Percentiles rank a stretch among this genome's conserved stretches.
phyloP scores from a whole-genome alignment of 2,797 vertebrate species.

The Benthosema pterotum region DNA sequence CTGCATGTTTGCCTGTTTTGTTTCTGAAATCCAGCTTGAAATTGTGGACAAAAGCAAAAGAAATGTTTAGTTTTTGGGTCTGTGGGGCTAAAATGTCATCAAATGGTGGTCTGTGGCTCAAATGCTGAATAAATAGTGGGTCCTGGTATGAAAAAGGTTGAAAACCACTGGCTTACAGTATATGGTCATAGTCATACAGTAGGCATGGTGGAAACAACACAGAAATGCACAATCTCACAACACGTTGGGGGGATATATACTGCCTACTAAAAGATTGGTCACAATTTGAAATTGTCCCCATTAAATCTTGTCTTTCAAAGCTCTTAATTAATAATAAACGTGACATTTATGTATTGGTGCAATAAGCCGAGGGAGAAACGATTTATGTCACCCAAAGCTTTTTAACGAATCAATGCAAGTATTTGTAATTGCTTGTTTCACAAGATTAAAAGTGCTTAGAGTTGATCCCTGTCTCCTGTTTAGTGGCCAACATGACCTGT shows the following conservation, averaged over 20 bases:
- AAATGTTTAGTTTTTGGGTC: too few species aligned
- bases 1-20: too few species aligned
- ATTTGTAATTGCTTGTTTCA: slow-evolving; percentile 99
- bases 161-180: too few species aligned
- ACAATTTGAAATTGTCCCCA: slow-evolving; percentile 81
- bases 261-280: slow-evolving; percentile 60
- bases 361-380: slow-evolving; percentile 96
- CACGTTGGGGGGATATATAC: slow-evolving; percentile 66
- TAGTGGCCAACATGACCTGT: slow-evolving; percentile 91
- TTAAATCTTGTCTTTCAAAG: slow-evolving; percentile 87
- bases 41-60: too few species aligned
- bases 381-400: slow-evolving; percentile 99
- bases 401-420: slow-evolving; percentile 99
- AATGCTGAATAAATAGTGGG: too few species aligned
- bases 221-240: slow-evolving; percentile 44
- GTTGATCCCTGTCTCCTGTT: slow-evolving; percentile 93
- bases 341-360: slow-evolving; percentile 95
- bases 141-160: too few species aligned
- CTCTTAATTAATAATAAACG: slow-evolving; percentile 92
- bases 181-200: slow-evolving; percentile 18
- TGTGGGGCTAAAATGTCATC: too few species aligned
- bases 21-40: too few species aligned
- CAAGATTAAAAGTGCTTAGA: slow-evolving; percentile 99
- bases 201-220: slow-evolving; percentile 58
- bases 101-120: too few species aligned